Conservation (phyloP, 2,797 vertebrate genomes). For the Enteromius mattozi region DNA sequence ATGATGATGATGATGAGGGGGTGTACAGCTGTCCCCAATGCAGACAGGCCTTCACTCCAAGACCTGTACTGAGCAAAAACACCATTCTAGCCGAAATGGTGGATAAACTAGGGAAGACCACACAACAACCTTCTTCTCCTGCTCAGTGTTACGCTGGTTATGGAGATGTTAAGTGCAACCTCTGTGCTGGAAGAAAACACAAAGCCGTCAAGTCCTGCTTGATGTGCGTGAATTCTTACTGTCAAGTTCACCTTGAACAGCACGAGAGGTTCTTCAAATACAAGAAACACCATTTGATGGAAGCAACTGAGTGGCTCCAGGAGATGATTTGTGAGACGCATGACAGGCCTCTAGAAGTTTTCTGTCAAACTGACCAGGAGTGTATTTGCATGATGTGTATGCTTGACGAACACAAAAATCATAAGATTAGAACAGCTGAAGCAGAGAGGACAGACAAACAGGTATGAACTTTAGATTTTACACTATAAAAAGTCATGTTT, state of each 20-base stretch:
- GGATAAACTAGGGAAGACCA: conserved; percentile 44
- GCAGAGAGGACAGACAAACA: neutral
- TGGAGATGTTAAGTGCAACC: conserved; percentile 53
- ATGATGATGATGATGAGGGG: neutral
- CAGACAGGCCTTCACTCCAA: neutral
- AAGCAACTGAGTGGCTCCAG: neutral
- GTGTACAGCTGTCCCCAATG: conserved; percentile 5
- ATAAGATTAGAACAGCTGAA: neutral
- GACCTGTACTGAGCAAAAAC: conserved; percentile 1
- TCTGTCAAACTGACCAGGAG: neutral
- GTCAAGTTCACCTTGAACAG: neutral
- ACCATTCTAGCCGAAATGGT: neutral
- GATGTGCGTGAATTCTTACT: neutral
- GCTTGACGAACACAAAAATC: neutral
- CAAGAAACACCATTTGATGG: conserved; percentile 1
- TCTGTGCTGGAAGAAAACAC: conserved; percentile 3
- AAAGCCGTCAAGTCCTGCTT: neutral
- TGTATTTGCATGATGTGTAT: neutral
- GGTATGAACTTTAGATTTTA: neutral
- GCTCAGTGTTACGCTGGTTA: conserved; percentile 35
- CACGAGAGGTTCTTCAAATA: neutral
- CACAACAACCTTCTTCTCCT: conserved; percentile 12
- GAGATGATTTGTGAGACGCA: conserved; percentile 8
- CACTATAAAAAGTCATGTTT: neutral
- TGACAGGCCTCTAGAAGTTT: conserved; percentile 4